phyloP scores from a whole-genome alignment of 2,888 invertebrate species.

The Leptopilina drosophilae region DNA sequence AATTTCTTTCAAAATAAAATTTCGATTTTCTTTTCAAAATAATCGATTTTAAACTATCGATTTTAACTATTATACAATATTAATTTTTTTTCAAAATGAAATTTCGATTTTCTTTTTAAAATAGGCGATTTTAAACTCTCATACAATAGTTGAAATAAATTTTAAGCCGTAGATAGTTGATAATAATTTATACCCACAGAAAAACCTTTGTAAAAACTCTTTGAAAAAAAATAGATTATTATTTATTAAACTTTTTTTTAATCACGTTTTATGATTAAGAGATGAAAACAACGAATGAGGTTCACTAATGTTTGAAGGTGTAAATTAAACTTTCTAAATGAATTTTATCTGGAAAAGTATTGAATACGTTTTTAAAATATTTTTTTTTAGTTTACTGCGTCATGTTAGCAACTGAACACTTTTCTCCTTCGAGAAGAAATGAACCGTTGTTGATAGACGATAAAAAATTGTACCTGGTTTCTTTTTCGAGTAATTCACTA shows the following conservation, averaged over 20 bases:
- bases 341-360: not conserved
- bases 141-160: slow-evolving; percentile 9
- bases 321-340: not conserved
- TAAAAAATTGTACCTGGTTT: slow-evolving; percentile 37
- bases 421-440: not conserved
- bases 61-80: not conserved
- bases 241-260: not conserved
- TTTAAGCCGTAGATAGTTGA: slow-evolving; percentile 7
- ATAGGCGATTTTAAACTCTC: slow-evolving; percentile 1
- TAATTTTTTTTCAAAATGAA: not conserved
- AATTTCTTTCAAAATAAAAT: not conserved
- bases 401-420: not conserved
- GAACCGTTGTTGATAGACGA: slow-evolving; percentile 20
- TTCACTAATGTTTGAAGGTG: not conserved
- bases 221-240: slow-evolving; percentile 16
- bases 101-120: not conserved
- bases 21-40: not conserved
- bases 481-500: slow-evolving; percentile 23
- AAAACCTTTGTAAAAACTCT: slow-evolving; percentile 24
- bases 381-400: not conserved
- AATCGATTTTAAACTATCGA: not conserved
- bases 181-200: slow-evolving; percentile 12
- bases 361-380: not conserved
- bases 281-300: not conserved
- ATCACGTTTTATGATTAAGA: not conserved